A percentile compares a stretch with the other conserved stretches of the same genome.
phyloP scores from a whole-genome alignment of 2,888 invertebrate genomes.

The Silvanus unidentatus region DNA sequence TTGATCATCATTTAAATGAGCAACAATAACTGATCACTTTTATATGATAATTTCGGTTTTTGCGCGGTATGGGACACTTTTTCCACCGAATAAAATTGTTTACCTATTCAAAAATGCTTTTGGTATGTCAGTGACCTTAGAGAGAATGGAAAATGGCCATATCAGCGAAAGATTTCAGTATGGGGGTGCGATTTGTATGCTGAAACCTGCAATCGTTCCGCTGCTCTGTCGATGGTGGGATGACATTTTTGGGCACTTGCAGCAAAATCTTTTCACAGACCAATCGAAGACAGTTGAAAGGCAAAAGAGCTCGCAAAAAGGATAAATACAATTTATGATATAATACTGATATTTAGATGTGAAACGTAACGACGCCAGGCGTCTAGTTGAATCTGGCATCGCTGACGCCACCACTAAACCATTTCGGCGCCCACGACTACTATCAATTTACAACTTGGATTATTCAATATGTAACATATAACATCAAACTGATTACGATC shows the following conservation, averaged over 20 bases:
- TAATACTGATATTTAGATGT: constrained; percentile 33
- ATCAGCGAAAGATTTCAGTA: constrained; percentile 23
- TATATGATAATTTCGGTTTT: neutral
- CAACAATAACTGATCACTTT: neutral
- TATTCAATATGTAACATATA: neutral
- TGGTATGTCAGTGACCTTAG: constrained; percentile 25
- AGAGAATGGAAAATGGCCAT: constrained; percentile 21
- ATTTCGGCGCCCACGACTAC: constrained; percentile 21
- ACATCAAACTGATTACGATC: neutral
- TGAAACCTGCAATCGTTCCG: neutral
- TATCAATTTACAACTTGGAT: constrained; percentile 22
- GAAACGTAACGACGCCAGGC: constrained; percentile 41
- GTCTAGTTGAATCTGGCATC: constrained; percentile 29
- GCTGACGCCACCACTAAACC: constrained; percentile 25
- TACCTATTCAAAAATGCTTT: constrained; percentile 22
- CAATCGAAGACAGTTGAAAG: too few species aligned
- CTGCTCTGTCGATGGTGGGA: too few species aligned
- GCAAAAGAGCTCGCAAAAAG: too few species aligned
- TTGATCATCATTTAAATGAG: constrained; percentile 1
- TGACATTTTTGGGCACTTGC: too few species aligned
- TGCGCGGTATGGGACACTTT: neutral
- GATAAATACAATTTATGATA: neutral
- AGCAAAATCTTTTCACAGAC: too few species aligned
- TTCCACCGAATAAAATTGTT: constrained; percentile 23
- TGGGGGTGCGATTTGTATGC: neutral